Evolutionary conservation across 1,140 invertebrate species (phyloP), one percentile per base, ranked within the genome.

Genomic region (Diorhabda elongata): DNA sequence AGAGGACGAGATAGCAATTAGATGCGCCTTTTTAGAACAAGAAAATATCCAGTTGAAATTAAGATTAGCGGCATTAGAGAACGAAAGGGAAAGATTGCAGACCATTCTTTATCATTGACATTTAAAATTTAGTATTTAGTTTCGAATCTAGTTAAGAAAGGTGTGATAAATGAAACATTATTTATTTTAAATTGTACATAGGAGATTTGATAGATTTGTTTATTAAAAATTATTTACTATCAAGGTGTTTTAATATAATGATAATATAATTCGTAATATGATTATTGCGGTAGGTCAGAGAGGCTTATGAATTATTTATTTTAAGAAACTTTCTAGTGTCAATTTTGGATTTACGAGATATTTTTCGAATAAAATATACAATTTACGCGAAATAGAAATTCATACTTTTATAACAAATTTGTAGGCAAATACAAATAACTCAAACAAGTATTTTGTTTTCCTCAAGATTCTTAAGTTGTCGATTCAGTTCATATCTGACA

Each of bases 1-100:
- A 78, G 96, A 98, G 80, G 93, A 98, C 69, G 92, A 96, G 77
- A 91, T 98, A 9, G 93, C 95, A 0, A 91, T 98, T 44, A 83
- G 93, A 64, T 1, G 90, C 89, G 90, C 91, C 0, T 95, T 90
- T 71, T 83, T 98, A 3, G 94, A 97, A 82, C 88, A 91, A 61
- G 92, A 95, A 82, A 91, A 92, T 71, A 77, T 87, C 3, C 85
- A 86, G 77, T 79, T 94, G 42, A 84, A 86, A 44, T 86, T 86
- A 66, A 85, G 91, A 79, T 73, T 92, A 0, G 85, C 87, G 2
- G 82, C 86, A 5, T 44, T 76, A 42, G 65, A 72, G 61, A 73
- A 66, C 11, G 75, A 78, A 71, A 71, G 68, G 52, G 68, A 74
- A 62, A 47, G 64, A 62, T 68, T 76, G 41, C 67, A 71, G 26